These are phyloP conservation scores for Ormyrus thymus DNA, from an alignment of 2,888 invertebrate genomes.

Conservation along the genomic window DNA sequence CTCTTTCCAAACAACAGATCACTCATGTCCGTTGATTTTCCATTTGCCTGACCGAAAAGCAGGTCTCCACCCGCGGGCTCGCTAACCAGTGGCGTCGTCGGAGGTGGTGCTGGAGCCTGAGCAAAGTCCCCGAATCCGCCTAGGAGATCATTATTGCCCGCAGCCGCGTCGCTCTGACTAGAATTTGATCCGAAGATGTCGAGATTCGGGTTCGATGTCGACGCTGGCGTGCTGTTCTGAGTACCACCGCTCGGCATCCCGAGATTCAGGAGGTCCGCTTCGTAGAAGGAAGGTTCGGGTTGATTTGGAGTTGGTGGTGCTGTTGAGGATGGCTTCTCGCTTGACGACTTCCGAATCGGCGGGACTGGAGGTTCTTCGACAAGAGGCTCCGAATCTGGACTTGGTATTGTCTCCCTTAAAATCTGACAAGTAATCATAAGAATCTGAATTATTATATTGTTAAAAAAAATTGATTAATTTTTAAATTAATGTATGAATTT, in stretches of 20 bases:
- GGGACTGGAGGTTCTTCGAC: conserved; percentile 16
- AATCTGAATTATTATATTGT: too few species aligned
- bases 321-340: neutral
- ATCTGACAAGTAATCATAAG: conserved; percentile 8
- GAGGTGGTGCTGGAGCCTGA: conserved; percentile 31
- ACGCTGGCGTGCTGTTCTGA: conserved; percentile 48
- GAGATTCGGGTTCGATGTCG: conserved; percentile 59
- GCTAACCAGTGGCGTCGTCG: conserved; percentile 52
- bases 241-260: conserved; percentile 58
- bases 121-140: conserved; percentile 65
- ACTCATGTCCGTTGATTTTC: conserved; percentile 59
- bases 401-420: conserved; percentile 27
- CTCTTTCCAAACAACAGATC: conserved; percentile 65
- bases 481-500: neutral
- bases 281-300: conserved; percentile 59
- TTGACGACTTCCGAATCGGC: too few species aligned
- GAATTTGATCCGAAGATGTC: conserved; percentile 68
- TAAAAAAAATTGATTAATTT: neutral
- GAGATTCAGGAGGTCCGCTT: conserved; percentile 72
- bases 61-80: conserved; percentile 62
- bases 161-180: conserved; percentile 60
- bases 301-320: neutral
- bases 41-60: conserved; percentile 64
- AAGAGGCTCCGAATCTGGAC: conserved; percentile 45
- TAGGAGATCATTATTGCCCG: conserved; percentile 63